A percentile compares a stretch with the other conserved stretches of the same genome.
Evolutionary conservation across 2,888 invertebrate genomes (phyloP).

Genomic region (Scotopteryx bipunctaria): DNA sequence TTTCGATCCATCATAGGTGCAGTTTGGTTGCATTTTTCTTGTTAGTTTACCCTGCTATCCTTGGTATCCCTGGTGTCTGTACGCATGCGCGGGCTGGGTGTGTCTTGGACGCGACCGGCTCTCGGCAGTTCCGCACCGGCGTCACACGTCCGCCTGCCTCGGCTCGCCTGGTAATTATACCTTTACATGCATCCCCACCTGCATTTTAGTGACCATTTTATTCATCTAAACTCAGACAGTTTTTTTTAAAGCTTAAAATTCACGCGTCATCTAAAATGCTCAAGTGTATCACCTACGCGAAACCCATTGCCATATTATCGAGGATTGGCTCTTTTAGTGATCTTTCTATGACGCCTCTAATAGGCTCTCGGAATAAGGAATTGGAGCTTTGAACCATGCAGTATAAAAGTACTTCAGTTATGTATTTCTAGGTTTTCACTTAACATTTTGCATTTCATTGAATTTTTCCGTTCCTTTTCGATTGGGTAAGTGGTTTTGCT

Average conservation of each 20-base stretch:
- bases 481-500: too few relatives aligned
- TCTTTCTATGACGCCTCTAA: too few relatives aligned
- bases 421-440: neutral
- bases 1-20: too few relatives aligned
- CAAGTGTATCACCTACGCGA: neutral
- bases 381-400: too few relatives aligned
- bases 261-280: neutral
- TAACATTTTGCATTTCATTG: neutral
- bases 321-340: too few relatives aligned
- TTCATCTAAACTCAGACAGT: neutral
- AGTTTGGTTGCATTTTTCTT: conserved; percentile 1
- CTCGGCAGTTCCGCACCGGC: conserved; percentile 69
- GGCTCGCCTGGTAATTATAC: conserved; percentile 38
- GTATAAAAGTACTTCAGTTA: too few relatives aligned
- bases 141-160: conserved; percentile 47
- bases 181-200: conserved; percentile 7
- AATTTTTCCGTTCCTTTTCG: neutral
- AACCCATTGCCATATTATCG: too few relatives aligned
- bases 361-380: too few relatives aligned
- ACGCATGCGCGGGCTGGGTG: conserved; percentile 78
- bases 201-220: conserved; percentile 6
- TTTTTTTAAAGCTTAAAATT: neutral
- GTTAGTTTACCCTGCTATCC: neutral
- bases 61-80: neutral
- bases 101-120: conserved; percentile 65